A percentile compares a stretch with the other conserved stretches of the same genome.
phyloP scores from a whole-genome alignment of 2,888 invertebrate genomes.

The Lepeophtheirus nordmannii region DNA sequence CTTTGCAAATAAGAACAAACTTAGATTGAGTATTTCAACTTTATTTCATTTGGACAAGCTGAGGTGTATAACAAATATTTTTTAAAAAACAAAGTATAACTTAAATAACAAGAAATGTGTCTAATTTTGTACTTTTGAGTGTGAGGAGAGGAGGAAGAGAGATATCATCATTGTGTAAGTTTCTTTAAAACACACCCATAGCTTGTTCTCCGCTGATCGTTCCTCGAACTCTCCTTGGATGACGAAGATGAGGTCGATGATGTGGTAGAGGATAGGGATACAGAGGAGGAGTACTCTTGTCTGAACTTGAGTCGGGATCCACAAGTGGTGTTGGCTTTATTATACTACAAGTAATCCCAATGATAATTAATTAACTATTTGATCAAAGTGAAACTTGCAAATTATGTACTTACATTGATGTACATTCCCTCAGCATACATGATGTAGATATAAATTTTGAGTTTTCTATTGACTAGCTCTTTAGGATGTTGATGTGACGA shows the following conservation, averaged over 20 bases:
- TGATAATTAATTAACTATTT: neutral
- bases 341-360: neutral
- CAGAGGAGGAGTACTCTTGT: neutral
- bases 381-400: neutral
- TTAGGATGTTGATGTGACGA: neutral
- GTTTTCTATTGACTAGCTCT: neutral
- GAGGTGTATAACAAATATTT: too few species aligned
- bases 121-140: too few species aligned
- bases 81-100: too few species aligned
- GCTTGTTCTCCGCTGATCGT: too few species aligned
- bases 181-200: too few species aligned
- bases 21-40: too few species aligned
- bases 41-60: too few species aligned
- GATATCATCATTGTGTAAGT: too few species aligned
- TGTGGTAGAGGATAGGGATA: neutral
- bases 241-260: neutral
- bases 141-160: too few species aligned
- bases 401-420: conserved; percentile 1
- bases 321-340: neutral
- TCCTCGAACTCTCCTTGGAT: neutral
- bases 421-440: conserved; percentile 5
- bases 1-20: too few species aligned
- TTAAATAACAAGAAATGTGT: too few species aligned
- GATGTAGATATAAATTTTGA: neutral
- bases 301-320: neutral